Percentiles rank a stretch among this genome's conserved stretches.
Conservation (phyloP, 2,113 vertebrate species). For the Myotis yumanensis region DNA sequence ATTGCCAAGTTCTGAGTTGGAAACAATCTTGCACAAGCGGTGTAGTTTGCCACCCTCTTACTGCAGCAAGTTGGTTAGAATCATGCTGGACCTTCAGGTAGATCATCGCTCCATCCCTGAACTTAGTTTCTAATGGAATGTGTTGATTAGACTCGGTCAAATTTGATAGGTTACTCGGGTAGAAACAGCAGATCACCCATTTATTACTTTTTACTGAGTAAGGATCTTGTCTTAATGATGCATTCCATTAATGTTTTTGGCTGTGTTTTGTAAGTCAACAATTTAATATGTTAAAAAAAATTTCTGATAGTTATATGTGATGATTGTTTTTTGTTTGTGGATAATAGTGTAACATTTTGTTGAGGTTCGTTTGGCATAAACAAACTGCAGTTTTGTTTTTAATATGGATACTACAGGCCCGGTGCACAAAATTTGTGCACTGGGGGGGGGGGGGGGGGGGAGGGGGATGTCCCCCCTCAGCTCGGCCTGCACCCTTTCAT, state of each 20-base stretch:
- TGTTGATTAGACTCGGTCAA: neutral
- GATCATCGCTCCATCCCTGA: neutral
- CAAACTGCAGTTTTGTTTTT: neutral
- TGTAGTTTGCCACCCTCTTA: slow-evolving; percentile 96
- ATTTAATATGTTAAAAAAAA: neutral
- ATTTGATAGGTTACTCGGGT: neutral
- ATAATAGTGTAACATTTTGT: neutral
- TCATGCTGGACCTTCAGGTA: slow-evolving; percentile 98
- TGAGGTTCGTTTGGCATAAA: neutral
- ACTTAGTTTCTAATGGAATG: neutral
- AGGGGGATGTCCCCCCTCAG: too few relatives aligned
- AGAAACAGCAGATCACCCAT: neutral
- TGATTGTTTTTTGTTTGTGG: neutral
- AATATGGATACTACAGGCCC: neutral
- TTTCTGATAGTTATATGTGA: neutral
- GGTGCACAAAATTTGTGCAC: too few relatives aligned
- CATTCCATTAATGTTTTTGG: neutral
- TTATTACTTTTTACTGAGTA: neutral
- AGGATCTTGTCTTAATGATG: neutral
- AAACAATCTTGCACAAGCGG: slow-evolving; percentile 94
- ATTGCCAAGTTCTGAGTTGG: slow-evolving; percentile 92
- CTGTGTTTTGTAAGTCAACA: neutral
- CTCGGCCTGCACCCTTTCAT: too few relatives aligned
- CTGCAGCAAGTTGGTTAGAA: slow-evolving; percentile 93
- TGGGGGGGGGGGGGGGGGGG: too few relatives aligned